These are phyloP conservation scores for Prenolepis imparis DNA, from an alignment of 2,888 invertebrate genomes.

Conservation along the genomic window DNA sequence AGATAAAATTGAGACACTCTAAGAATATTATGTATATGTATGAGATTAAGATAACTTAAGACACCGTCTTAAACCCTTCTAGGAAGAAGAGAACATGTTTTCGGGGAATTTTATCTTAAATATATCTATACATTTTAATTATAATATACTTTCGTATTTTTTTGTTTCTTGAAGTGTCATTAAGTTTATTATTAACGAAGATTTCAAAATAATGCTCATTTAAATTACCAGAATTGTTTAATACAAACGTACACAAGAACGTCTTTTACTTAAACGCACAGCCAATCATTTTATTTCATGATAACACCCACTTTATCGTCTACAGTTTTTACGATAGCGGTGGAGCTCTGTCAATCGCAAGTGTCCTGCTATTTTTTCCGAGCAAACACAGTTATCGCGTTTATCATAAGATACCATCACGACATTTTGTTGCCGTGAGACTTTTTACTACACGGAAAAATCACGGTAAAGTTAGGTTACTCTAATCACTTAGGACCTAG, in stretches of 20 bases:
- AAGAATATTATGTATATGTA: not conserved
- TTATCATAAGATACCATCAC: slow-evolving; percentile 63
- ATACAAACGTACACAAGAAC: not conserved
- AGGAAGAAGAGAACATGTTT: not conserved
- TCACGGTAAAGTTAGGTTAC: not conserved
- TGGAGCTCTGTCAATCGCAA: slow-evolving; percentile 13
- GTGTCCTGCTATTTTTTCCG: slow-evolving; percentile 43
- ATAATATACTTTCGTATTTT: not conserved
- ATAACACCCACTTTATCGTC: slow-evolving; percentile 59
- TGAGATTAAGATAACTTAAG: not conserved
- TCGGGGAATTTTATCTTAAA: not conserved
- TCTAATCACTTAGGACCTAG: too few species aligned
- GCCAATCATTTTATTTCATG: not conserved
- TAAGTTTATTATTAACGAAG: not conserved
- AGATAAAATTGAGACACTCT: not conserved
- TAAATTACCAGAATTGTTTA: not conserved
- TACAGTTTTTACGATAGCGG: slow-evolving; percentile 58
- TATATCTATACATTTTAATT: not conserved
- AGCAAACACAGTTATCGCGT: slow-evolving; percentile 61
- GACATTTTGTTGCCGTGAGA: slow-evolving; percentile 1
- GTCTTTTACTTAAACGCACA: slow-evolving; percentile 20
- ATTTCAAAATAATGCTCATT: slow-evolving; percentile 1
- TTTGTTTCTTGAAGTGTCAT: not conserved
- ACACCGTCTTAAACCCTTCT: not conserved
- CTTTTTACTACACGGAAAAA: slow-evolving; percentile 5